Percentiles rank a stretch among this genome's conserved stretches.
Conservation (phyloP, 2,797 vertebrate genomes). For the Eleutherodactylus coqui region DNA sequence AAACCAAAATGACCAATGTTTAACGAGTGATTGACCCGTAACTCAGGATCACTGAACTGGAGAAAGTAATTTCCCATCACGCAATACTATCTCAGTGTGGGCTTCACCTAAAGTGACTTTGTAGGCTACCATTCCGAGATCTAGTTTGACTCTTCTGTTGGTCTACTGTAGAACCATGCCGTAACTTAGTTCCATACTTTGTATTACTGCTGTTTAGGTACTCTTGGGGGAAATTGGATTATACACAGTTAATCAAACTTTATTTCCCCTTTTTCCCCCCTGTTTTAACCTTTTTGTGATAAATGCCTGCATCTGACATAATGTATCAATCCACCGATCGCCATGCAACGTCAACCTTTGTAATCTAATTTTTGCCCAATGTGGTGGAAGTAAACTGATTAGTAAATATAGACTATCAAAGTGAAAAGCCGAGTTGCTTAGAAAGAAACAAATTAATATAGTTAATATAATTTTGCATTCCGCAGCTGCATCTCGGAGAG, state of each 20-base stretch:
- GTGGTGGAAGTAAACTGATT: constrained; percentile 30
- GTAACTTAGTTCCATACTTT: too few species aligned
- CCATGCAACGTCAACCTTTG: constrained; percentile 3
- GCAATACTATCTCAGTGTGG: constrained; percentile 27
- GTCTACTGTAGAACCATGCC: not conserved
- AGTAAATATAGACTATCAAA: constrained; percentile 14
- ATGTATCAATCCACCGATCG: constrained; percentile 1
- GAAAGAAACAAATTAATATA: constrained; percentile 17
- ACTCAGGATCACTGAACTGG: constrained; percentile 57
- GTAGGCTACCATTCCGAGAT: not conserved
- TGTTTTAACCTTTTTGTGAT: constrained; percentile 10
- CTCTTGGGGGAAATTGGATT: constrained; percentile 26
- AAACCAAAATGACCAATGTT: constrained; percentile 16
- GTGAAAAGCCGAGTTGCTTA: not conserved
- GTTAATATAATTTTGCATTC: constrained; percentile 8
- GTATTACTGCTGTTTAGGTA: not conserved
- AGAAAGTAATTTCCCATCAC: constrained; percentile 56
- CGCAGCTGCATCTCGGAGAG: not conserved
- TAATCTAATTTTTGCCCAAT: constrained; percentile 31
- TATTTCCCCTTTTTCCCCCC: not conserved
- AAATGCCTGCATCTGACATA: constrained; percentile 23
- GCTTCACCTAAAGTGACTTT: constrained; percentile 21
- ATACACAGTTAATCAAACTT: not conserved
- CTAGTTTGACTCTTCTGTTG: not conserved
- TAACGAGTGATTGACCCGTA: constrained; percentile 55